These are phyloP conservation scores for Luffia ferchaultella DNA, from an alignment of 2,888 invertebrate genomes.

Conservation along the genomic window DNA sequence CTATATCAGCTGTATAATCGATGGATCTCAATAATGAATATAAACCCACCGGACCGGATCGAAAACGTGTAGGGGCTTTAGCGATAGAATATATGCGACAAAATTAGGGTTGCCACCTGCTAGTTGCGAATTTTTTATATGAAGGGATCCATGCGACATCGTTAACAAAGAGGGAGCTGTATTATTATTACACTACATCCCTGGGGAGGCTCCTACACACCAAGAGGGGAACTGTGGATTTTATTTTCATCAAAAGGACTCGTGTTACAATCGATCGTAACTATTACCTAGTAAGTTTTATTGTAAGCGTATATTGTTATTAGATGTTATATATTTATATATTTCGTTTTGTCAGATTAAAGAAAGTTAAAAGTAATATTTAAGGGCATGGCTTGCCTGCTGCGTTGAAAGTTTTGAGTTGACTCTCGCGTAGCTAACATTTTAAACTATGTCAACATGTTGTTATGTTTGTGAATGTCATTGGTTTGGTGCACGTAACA, in stretches of 20 bases:
- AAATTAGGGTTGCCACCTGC: conserved; percentile 23
- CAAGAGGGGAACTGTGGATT: conserved; percentile 4
- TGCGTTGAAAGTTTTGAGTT: too few species aligned
- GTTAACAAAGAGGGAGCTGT: conserved; percentile 19
- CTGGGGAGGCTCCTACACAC: conserved; percentile 14
- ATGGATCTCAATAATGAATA: neutral
- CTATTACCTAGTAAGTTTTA: neutral
- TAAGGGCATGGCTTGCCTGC: too few species aligned
- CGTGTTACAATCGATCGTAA: neutral
- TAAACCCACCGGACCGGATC: neutral
- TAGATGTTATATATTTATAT: too few species aligned
- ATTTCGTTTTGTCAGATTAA: too few species aligned
- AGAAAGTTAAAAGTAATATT: too few species aligned
- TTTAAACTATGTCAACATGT: too few species aligned
- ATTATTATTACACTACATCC: conserved; percentile 22
- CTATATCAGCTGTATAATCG: neutral
- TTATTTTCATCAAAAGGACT: neutral
- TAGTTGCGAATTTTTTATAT: conserved; percentile 17
- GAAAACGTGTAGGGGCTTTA: neutral
- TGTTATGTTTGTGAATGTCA: too few species aligned
- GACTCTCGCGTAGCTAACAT: too few species aligned
- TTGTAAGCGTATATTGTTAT: too few species aligned
- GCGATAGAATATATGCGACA: conserved; percentile 9
- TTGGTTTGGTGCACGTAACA: too few species aligned
- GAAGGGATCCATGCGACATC: conserved; percentile 21